These are phyloP conservation scores for Luffia ferchaultella DNA, from an alignment of 2,888 invertebrate genomes.

Conservation along the genomic window DNA sequence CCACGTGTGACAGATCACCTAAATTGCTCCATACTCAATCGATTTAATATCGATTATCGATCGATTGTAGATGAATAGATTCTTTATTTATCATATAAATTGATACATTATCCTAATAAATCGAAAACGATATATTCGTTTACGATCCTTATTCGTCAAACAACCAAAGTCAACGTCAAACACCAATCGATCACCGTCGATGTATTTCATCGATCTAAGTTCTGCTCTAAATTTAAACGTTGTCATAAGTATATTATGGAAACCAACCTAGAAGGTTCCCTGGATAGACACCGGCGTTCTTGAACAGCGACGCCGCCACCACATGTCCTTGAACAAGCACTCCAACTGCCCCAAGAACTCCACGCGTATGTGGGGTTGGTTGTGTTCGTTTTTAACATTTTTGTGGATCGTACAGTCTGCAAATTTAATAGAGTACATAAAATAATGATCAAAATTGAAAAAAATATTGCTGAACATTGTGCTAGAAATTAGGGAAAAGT, in stretches of 20 bases:
- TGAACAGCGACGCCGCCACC: conserved; percentile 79
- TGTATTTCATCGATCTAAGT: not conserved
- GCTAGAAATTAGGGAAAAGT: too few species aligned
- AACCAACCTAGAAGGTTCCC: conserved; percentile 54
- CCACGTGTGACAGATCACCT: too few species aligned
- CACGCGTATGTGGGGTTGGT: conserved; percentile 52
- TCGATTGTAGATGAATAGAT: too few species aligned
- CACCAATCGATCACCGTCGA: too few species aligned
- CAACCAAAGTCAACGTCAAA: too few species aligned
- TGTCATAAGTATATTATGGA: not conserved
- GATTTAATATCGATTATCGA: too few species aligned
- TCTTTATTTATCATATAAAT: too few species aligned
- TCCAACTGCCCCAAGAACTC: conserved; percentile 80
- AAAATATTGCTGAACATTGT: too few species aligned
- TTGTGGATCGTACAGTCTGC: conserved; percentile 35
- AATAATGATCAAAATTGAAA: not conserved
- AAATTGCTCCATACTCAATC: too few species aligned
- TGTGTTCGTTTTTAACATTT: conserved; percentile 34
- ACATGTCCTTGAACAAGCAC: conserved; percentile 77
- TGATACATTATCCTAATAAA: too few species aligned
- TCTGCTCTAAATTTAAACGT: not conserved
- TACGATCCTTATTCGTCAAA: too few species aligned
- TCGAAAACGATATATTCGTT: too few species aligned
- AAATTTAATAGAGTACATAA: conserved; percentile 9
- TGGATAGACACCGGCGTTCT: conserved; percentile 71